Evolutionary conservation across 1,140 invertebrate genomes (phyloP).

Genomic region (Ceratina australensis): DNA sequence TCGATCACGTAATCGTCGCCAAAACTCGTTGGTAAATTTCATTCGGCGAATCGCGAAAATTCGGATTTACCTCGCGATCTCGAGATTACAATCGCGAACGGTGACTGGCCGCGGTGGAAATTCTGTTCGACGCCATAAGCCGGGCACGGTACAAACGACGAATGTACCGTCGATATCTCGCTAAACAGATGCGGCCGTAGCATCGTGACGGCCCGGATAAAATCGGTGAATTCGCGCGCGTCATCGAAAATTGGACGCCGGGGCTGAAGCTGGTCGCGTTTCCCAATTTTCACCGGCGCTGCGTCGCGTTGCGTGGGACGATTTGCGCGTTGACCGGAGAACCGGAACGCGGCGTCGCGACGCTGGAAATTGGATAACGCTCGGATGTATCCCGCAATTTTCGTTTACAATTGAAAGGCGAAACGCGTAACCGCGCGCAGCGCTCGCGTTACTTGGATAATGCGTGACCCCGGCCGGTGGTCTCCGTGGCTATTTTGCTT

Average conservation of each 20-base stretch:
- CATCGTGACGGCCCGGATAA: not conserved
- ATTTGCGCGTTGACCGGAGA: not conserved
- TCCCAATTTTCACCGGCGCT: slow-evolving; percentile 11
- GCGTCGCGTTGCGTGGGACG: not conserved
- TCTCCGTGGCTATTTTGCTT: slow-evolving; percentile 45
- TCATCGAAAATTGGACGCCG: slow-evolving; percentile 42
- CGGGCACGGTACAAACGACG: not conserved
- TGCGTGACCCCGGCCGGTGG: slow-evolving; percentile 54
- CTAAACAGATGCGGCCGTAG: slow-evolving; percentile 35
- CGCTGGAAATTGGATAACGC: slow-evolving; percentile 36
- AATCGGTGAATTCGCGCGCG: not conserved
- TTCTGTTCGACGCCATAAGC: slow-evolving; percentile 7
- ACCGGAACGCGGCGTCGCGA: slow-evolving; percentile 10
- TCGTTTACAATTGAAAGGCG: slow-evolving; percentile 61
- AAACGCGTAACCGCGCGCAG: slow-evolving; percentile 14
- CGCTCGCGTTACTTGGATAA: slow-evolving; percentile 51
- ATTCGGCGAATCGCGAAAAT: not conserved
- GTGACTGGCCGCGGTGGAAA: not conserved
- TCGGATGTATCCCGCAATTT: slow-evolving; percentile 60
- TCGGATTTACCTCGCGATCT: slow-evolving; percentile 24
- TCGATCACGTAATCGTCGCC: not conserved
- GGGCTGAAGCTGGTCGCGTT: not conserved
- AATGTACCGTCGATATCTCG: slow-evolving; percentile 10
- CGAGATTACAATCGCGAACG: slow-evolving; percentile 12
- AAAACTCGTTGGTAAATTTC: not conserved